phyloP scores from a whole-genome alignment of 2,888 invertebrate species.

The Erannis defoliaria region DNA sequence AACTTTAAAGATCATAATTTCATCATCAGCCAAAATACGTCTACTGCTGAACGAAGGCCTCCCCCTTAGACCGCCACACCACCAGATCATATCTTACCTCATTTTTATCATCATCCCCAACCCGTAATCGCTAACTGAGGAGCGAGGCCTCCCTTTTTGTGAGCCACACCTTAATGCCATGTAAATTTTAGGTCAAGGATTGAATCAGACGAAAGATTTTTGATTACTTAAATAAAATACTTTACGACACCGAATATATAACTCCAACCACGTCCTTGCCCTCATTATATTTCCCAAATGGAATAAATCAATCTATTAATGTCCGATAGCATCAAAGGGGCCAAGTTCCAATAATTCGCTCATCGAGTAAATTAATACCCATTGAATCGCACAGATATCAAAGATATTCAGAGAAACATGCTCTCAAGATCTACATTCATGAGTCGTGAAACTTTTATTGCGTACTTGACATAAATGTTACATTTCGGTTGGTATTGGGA shows the following conservation, averaged over 20 bases:
- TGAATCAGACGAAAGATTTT: not conserved
- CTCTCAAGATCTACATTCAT: slow-evolving; percentile 40
- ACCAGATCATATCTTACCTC: too few species aligned
- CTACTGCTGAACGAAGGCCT: too few species aligned
- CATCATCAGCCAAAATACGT: too few species aligned
- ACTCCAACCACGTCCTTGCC: slow-evolving; percentile 3
- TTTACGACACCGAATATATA: not conserved
- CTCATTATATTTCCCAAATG: slow-evolving; percentile 17
- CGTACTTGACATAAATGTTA: slow-evolving; percentile 42
- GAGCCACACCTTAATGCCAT: too few species aligned
- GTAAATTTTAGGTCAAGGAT: too few species aligned
- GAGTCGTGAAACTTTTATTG: slow-evolving; percentile 43
- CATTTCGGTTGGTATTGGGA: slow-evolving; percentile 18
- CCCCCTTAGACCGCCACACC: too few species aligned
- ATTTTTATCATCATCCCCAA: too few species aligned
- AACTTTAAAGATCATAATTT: too few species aligned
- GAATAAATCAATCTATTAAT: slow-evolving; percentile 36
- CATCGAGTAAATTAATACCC: slow-evolving; percentile 33
- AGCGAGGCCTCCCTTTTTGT: too few species aligned
- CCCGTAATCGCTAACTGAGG: too few species aligned
- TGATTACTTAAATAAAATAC: not conserved
- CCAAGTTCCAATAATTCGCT: slow-evolving; percentile 27
- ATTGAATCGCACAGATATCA: slow-evolving; percentile 31
- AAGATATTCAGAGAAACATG: slow-evolving; percentile 37
- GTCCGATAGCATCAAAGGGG: slow-evolving; percentile 33